These are phyloP conservation scores for Tachuris rubrigastra DNA, from an alignment of 2,113 vertebrate species.

Conservation along the genomic window DNA sequence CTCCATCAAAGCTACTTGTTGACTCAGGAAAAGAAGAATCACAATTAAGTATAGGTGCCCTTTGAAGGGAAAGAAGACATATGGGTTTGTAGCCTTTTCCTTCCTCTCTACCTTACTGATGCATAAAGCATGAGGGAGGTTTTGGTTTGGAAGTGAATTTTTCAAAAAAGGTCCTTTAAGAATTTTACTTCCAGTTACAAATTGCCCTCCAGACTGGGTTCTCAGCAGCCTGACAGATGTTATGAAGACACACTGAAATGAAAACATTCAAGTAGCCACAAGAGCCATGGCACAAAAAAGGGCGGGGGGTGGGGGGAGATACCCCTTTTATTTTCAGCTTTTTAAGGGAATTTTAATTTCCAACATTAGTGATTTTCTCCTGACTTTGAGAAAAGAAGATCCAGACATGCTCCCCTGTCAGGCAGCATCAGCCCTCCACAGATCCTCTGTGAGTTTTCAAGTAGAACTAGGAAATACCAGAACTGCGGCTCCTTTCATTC, in stretches of 20 bases:
- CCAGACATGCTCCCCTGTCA: not conserved
- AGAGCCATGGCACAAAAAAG: not conserved
- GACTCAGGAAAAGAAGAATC: not conserved
- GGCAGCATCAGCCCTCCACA: not conserved
- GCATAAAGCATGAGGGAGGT: not conserved
- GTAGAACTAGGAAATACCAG: not conserved
- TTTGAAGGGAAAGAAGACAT: not conserved
- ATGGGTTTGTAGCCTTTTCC: not conserved
- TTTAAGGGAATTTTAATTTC: not conserved
- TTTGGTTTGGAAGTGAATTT: not conserved
- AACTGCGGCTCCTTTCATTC: not conserved
- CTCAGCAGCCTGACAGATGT: not conserved
- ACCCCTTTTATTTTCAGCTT: not conserved
- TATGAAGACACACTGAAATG: not conserved
- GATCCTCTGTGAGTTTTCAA: not conserved
- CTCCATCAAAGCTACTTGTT: not conserved
- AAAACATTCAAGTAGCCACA: not conserved
- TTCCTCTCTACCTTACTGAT: not conserved
- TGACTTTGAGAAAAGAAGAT: not conserved
- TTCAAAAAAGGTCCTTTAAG: not conserved
- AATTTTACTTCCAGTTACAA: not conserved
- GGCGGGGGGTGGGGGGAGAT: not conserved
- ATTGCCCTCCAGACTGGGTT: not conserved
- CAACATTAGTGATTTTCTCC: not conserved
- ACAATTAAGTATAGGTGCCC: not conserved